Evolutionary conservation across 2,113 vertebrate genomes (phyloP).

Genomic region (Parotia lawesii): DNA sequence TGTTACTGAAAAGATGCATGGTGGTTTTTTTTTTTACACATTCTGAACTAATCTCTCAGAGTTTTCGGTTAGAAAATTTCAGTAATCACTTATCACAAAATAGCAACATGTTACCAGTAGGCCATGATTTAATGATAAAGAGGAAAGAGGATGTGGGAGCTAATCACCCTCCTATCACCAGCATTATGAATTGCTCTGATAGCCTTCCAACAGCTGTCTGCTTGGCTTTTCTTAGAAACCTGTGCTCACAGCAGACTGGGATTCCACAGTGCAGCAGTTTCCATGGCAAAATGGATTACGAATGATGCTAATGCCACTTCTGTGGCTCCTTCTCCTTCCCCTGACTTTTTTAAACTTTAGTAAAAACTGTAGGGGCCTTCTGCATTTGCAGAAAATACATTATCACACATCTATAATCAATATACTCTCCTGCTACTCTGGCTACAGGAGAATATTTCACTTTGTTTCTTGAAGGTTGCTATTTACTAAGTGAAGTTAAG

Average conservation of each 20-base stretch:
- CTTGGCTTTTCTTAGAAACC: constrained; percentile 20
- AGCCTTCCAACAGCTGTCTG: not conserved
- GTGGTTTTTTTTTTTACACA: not conserved
- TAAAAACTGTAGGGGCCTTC: not conserved
- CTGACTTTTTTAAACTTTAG: not conserved
- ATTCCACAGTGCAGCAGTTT: constrained; percentile 48
- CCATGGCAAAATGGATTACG: constrained; percentile 51
- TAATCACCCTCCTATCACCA: constrained; percentile 1
- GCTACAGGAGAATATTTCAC: not conserved
- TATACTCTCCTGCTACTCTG: not conserved
- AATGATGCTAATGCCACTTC: not conserved
- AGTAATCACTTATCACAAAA: not conserved
- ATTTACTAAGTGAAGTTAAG: not conserved
- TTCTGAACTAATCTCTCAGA: not conserved
- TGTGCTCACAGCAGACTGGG: not conserved
- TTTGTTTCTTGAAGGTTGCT: not conserved
- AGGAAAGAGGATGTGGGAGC: not conserved
- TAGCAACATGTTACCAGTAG: constrained; percentile 3
- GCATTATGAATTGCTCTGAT: not conserved
- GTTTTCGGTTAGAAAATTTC: not conserved
- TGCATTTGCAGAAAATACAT: not conserved
- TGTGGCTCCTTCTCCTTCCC: not conserved
- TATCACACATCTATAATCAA: not conserved
- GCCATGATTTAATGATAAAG: not conserved
- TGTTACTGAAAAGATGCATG: not conserved